phyloP scores from a whole-genome alignment of 2,797 vertebrate genomes.

The Artibeus lituratus region DNA sequence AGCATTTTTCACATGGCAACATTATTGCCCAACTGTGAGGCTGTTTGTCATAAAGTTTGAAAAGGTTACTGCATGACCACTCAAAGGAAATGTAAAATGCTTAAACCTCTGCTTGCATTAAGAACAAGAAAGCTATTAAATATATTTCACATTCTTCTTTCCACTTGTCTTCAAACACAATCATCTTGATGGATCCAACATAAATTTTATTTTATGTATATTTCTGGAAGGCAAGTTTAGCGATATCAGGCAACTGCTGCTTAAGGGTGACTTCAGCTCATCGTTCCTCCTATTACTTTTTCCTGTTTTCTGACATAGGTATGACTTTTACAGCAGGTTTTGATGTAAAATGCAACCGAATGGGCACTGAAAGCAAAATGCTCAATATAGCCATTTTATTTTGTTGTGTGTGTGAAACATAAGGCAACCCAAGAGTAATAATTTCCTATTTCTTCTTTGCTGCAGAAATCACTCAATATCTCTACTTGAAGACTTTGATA shows the following conservation, averaged over 20 bases:
- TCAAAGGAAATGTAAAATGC: conserved; percentile 14
- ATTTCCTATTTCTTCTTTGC: not conserved
- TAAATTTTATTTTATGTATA: not conserved
- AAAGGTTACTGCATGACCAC: conserved; percentile 31
- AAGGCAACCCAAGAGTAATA: not conserved
- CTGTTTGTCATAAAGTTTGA: conserved; percentile 37
- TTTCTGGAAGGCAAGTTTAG: conserved; percentile 17
- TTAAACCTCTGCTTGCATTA: not conserved
- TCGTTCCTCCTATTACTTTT: conserved; percentile 8
- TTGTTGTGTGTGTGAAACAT: not conserved
- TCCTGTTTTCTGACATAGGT: not conserved
- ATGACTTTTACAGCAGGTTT: conserved; percentile 7
- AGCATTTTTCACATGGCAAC: not conserved
- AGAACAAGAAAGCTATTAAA: conserved; percentile 11
- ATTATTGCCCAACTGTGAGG: not conserved
- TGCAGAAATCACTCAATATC: not conserved
- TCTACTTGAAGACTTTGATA: not conserved
- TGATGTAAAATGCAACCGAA: conserved; percentile 3
- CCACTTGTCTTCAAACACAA: not conserved
- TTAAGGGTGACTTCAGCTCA: conserved; percentile 14
- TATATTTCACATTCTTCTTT: conserved; percentile 13
- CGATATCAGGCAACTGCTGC: not conserved
- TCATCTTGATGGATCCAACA: conserved; percentile 6
- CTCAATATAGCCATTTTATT: not conserved
- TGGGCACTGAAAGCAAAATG: not conserved